A percentile compares a stretch with the other conserved stretches of the same genome.
Conservation (phyloP, 2,888 invertebrate species). For the Chrysotoxum bicinctum region DNA sequence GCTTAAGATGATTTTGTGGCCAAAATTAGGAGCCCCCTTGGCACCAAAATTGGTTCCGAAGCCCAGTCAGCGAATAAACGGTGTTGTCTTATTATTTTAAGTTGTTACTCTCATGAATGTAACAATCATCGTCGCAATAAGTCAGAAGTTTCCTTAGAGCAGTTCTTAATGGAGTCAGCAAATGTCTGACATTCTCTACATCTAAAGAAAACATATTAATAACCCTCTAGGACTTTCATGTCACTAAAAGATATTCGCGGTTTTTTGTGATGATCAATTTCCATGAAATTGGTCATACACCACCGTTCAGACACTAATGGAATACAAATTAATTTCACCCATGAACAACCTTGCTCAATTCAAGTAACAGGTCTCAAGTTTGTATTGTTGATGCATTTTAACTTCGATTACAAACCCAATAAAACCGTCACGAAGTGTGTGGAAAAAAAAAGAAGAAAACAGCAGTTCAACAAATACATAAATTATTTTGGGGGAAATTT, state of each 20-base stretch:
- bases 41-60: too few relatives aligned
- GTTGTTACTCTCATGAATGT: too few relatives aligned
- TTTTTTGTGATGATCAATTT: slow-evolving; percentile 6
- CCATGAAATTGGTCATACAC: slow-evolving; percentile 29
- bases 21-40: too few relatives aligned
- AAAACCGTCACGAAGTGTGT: slow-evolving; percentile 58
- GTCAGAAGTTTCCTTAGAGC: not conserved
- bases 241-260: not conserved
- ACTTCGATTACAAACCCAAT: slow-evolving; percentile 27
- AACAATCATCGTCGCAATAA: too few relatives aligned
- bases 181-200: not conserved
- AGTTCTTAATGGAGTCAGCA: not conserved
- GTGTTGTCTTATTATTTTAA: too few relatives aligned
- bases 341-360: slow-evolving; percentile 32
- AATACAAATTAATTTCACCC: slow-evolving; percentile 45
- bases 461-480: slow-evolving; percentile 1
- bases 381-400: slow-evolving; percentile 33
- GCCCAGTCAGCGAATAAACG: too few relatives aligned
- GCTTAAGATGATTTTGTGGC: too few relatives aligned
- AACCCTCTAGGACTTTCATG: not conserved
- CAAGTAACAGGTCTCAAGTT: not conserved
- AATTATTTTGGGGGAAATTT: slow-evolving; percentile 11
- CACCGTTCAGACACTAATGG: not conserved
- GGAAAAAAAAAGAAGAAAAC: slow-evolving; percentile 26
- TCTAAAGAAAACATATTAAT: not conserved